Evolutionary conservation across 2,113 vertebrate species (phyloP).

Genomic region (Crotalus tigris): DNA sequence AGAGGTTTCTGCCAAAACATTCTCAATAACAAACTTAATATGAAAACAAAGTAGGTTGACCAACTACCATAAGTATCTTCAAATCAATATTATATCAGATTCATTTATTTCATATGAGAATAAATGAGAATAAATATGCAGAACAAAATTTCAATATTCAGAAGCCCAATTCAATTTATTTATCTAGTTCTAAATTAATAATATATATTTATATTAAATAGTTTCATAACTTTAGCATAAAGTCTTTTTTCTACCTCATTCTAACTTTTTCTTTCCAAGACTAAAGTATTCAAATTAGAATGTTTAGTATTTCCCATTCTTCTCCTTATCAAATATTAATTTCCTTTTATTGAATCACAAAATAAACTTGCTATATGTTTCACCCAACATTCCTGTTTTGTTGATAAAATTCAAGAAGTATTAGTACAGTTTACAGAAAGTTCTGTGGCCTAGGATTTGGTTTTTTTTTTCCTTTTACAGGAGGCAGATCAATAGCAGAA

Average conservation of each 20-base stretch:
- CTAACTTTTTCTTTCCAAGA: slow-evolving; percentile 54
- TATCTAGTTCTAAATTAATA: slow-evolving; percentile 30
- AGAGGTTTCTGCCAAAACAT: background rate
- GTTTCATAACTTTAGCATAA: slow-evolving; percentile 53
- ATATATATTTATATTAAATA: slow-evolving; percentile 46
- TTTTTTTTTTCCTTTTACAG: background rate
- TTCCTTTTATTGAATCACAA: slow-evolving; percentile 63
- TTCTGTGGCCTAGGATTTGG: background rate
- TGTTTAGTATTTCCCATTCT: slow-evolving; percentile 47
- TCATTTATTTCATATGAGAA: background rate
- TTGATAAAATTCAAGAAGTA: slow-evolving; percentile 31
- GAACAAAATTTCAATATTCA: slow-evolving; percentile 30
- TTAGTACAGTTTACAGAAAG: slow-evolving; percentile 29
- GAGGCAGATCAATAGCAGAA: slow-evolving; percentile 37
- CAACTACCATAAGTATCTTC: background rate
- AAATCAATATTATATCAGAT: slow-evolving; percentile 3
- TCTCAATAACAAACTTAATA: background rate
- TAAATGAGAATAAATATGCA: slow-evolving; percentile 27
- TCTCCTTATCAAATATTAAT: slow-evolving; percentile 56
- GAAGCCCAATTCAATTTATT: slow-evolving; percentile 48
- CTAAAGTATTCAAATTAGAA: slow-evolving; percentile 54
- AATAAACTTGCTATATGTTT: slow-evolving; percentile 57
- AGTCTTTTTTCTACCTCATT: slow-evolving; percentile 47
- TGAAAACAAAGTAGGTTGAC: background rate
- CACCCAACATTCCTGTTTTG: slow-evolving; percentile 28